Base-by-base conservation (phyloP, 2,113 vertebrate genomes). In the Pseudorhombus dupliciocellatus region DNA sequence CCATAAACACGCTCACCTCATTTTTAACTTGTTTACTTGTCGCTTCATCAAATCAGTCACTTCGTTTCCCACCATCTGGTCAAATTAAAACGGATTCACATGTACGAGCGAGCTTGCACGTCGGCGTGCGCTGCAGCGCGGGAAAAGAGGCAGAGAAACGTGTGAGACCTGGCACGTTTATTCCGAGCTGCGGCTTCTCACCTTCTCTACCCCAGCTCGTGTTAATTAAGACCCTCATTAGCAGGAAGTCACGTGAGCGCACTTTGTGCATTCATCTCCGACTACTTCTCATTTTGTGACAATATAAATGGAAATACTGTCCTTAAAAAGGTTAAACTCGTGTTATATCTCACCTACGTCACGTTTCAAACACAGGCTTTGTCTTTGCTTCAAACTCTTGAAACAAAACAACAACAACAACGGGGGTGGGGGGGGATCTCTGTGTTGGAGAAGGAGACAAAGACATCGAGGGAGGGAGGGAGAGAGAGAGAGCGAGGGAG, bases 221-320 rank as follows among this genome's bases (percentile, higher is more conserved):
- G 91, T 89, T 94, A 93, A 93, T 93, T 92, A 92, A 82, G 87
- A 88, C 88, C 66, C 69, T 86, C 78, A 87, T 89, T 90, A 90
- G 85, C 77, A 77, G 77, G 76, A 83, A 90, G 85, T 90, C 85
- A 78, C 62, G 83, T 75, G 83, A 84, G 59, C 44, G 31, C 73
- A 71, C 67, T 73, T 71, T 71, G 66, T 57, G 61, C 81, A 86
- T 86, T 77, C 87, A 77, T 88, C 74, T 79, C 84, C 70, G 70
- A 60, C 73, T 62, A 28, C 30, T 81, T 81, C 69, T 80, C 73
- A 52, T 84, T 83, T 85, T 62, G 60, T 61, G 44, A 57, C 12
- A 75, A 86, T 86, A 89, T 30, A 65, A 86, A 37, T 37, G 11
- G 12, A 37, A 37, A 37, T 37, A 4, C 34, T 37, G 34, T 37